phyloP scores from a whole-genome alignment of 2,888 invertebrate genomes.

The Netelia inedita region DNA sequence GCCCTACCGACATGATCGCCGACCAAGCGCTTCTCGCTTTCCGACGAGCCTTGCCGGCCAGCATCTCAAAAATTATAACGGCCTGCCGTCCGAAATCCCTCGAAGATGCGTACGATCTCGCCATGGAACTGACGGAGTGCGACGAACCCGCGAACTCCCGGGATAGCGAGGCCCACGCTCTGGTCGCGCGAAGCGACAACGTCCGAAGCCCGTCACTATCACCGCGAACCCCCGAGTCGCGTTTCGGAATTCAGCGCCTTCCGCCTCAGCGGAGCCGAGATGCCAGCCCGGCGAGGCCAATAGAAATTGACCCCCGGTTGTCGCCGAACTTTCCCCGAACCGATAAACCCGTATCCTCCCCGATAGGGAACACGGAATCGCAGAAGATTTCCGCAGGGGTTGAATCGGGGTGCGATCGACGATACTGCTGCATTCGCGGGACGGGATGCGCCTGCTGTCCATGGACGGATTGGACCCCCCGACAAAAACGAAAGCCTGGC shows the following conservation, averaged over 20 bases:
- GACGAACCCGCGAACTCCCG: neutral
- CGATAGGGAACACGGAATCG: neutral
- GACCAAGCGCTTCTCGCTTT: no score
- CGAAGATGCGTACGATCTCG: neutral
- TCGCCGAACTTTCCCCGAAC: no score
- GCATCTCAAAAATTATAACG: neutral
- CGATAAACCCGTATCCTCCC: no score
- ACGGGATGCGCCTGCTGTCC: conserved; percentile 17
- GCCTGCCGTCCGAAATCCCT: neutral
- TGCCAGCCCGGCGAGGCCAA: neutral
- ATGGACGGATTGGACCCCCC: no score
- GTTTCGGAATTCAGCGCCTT: no score
- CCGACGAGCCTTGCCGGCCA: no score
- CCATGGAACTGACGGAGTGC: neutral
- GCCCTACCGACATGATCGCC: no score
- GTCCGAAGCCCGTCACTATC: no score
- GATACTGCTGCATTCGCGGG: conserved; percentile 17
- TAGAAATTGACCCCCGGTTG: no score
- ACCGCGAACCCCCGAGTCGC: no score
- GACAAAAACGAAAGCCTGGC: neutral
- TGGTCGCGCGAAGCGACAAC: no score
- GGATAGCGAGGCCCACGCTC: no score
- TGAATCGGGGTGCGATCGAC: neutral
- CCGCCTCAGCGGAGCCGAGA: neutral
- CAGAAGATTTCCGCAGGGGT: neutral